Conservation (phyloP, 2,113 vertebrate genomes). For the Apodemus speciosus region DNA sequence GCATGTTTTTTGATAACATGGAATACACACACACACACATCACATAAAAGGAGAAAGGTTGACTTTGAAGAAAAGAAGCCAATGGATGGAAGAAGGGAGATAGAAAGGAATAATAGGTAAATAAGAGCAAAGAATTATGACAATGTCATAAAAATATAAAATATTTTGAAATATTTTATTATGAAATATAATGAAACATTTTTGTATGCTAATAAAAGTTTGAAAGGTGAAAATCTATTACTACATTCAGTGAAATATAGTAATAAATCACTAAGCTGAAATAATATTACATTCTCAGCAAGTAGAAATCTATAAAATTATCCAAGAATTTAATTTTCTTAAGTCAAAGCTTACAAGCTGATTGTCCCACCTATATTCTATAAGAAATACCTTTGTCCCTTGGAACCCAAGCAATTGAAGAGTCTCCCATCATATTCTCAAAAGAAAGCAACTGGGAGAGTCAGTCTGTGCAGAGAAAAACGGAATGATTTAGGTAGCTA, state of each 20-base stretch:
- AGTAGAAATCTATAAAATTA: slow-evolving; percentile 18
- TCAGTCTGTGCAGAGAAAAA: neutral
- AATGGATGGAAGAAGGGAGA: neutral
- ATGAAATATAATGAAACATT: neutral
- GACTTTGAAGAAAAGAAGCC: neutral
- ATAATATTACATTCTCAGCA: slow-evolving; percentile 22
- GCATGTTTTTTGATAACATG: neutral
- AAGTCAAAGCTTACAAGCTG: neutral
- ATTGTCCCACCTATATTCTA: neutral
- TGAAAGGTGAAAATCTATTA: neutral
- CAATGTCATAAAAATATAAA: neutral
- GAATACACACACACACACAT: neutral
- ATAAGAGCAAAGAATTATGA: neutral
- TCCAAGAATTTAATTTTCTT: neutral
- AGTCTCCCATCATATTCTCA: neutral
- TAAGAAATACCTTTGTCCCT: slow-evolving; percentile 33
- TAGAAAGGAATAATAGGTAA: neutral
- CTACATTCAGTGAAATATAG: slow-evolving; percentile 22
- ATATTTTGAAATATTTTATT: neutral
- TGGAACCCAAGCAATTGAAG: neutral
- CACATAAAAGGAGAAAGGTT: neutral
- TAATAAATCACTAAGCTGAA: slow-evolving; percentile 1
- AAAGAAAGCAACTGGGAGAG: neutral
- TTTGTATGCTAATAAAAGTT: neutral
- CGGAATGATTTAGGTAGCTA: neutral